Evolutionary conservation across 2,888 invertebrate species (phyloP).

Genomic region (Pegoplata infirma): DNA sequence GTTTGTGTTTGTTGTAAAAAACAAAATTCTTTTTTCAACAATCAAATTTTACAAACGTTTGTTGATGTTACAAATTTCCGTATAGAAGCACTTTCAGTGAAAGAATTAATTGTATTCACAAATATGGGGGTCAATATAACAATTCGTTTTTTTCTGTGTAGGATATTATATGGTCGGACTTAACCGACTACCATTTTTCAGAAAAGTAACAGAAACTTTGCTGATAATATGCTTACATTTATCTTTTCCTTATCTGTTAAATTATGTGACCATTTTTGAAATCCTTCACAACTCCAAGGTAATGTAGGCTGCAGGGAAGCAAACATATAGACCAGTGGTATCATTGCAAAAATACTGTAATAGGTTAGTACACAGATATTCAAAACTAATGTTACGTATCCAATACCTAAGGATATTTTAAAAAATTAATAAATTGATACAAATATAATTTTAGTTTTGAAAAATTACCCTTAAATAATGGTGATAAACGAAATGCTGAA

Average conservation of each 20-base stretch:
- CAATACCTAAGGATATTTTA: slow-evolving; percentile 83
- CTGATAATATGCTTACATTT: slow-evolving; percentile 39
- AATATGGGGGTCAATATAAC: too few species aligned
- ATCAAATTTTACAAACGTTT: too few species aligned
- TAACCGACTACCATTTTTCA: too few species aligned
- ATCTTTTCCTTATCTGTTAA: slow-evolving; percentile 50
- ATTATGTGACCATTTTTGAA: slow-evolving; percentile 56
- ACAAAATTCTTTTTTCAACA: too few species aligned
- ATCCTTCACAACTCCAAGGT: slow-evolving; percentile 89
- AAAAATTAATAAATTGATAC: neutral
- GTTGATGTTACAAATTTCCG: too few species aligned
- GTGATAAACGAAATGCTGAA: slow-evolving; percentile 88
- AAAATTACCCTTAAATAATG: slow-evolving; percentile 89
- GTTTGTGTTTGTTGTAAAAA: too few species aligned
- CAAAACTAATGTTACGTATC: slow-evolving; percentile 88
- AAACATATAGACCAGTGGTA: slow-evolving; percentile 88
- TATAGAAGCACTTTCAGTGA: too few species aligned
- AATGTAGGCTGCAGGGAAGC: slow-evolving; percentile 83
- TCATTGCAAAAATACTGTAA: slow-evolving; percentile 89
- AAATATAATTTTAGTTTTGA: neutral
- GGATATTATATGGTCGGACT: too few species aligned
- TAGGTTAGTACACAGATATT: slow-evolving; percentile 88
- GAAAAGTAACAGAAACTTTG: too few species aligned
- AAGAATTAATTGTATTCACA: too few species aligned
- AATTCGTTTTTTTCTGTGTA: too few species aligned